Percentiles rank a stretch among this genome's conserved stretches.
phyloP scores from a whole-genome alignment of 2,888 invertebrate genomes.

The Drosophila lacicola region DNA sequence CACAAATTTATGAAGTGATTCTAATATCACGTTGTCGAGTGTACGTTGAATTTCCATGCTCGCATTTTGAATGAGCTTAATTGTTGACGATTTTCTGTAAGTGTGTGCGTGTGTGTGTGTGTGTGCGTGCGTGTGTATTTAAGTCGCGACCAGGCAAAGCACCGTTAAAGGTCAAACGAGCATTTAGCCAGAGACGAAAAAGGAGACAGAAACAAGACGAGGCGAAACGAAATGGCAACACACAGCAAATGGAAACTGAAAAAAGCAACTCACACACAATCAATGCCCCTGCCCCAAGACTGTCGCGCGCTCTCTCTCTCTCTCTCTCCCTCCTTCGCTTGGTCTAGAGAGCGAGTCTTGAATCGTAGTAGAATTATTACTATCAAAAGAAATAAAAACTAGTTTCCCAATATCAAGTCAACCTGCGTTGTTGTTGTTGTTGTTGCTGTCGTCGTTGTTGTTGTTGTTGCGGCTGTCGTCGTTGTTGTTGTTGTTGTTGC shows the following conservation, averaged over 20 bases:
- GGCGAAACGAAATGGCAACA: constrained; percentile 54
- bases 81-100: constrained; percentile 63
- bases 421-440: constrained; percentile 23
- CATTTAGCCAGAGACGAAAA: constrained; percentile 60
- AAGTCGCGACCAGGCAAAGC: constrained; percentile 61
- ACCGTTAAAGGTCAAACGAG: constrained; percentile 79
- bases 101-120: constrained; percentile 4
- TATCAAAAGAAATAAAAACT: constrained; percentile 64
- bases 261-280: constrained; percentile 43
- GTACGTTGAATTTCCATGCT: constrained; percentile 62
- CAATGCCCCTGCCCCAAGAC: constrained; percentile 22
- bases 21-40: constrained; percentile 59
- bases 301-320: neutral
- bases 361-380: constrained; percentile 66
- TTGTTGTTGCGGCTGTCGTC: constrained; percentile 10
- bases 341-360: neutral
- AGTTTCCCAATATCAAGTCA: constrained; percentile 61
- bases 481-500: constrained; percentile 14
- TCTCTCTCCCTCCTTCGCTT: neutral
- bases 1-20: constrained; percentile 69
- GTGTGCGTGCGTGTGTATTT: constrained; percentile 16
- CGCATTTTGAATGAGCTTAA: constrained; percentile 77
- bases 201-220: constrained; percentile 20
- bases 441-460: constrained; percentile 2
- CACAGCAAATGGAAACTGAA: constrained; percentile 42